Conservation (phyloP, 2,797 vertebrate species). For the Enteromius treurensis region DNA sequence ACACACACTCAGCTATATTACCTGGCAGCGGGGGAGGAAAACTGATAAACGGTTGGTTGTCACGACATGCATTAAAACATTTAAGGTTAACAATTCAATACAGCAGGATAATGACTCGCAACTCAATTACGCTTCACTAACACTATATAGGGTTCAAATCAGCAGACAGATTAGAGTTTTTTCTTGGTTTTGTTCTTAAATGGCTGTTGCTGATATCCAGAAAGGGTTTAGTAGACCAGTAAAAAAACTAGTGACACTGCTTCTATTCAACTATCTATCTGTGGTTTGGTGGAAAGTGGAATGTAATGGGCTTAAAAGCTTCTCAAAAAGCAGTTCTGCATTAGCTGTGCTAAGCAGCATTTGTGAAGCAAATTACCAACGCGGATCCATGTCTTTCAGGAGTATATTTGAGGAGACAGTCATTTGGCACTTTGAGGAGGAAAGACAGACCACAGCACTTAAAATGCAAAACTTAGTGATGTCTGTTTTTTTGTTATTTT, state of each 20-base stretch:
- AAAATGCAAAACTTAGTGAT: background rate
- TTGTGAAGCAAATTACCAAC: slow-evolving; percentile 45
- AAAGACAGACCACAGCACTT: background rate
- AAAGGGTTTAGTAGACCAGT: slow-evolving; percentile 12
- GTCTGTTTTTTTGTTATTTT: background rate
- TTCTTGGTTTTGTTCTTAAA: too few relatives aligned
- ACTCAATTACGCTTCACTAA: slow-evolving; percentile 53
- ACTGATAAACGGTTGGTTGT: slow-evolving; percentile 71
- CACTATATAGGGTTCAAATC: background rate
- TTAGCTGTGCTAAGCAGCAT: slow-evolving; percentile 53
- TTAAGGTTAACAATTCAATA: slow-evolving; percentile 69
- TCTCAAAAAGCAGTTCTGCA: slow-evolving; percentile 53
- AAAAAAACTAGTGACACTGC: slow-evolving; percentile 39
- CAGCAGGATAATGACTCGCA: slow-evolving; percentile 47
- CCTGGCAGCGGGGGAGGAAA: slow-evolving; percentile 48
- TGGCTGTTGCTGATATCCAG: background rate
- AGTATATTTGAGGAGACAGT: slow-evolving; percentile 8
- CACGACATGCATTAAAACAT: slow-evolving; percentile 67
- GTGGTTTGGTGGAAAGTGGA: slow-evolving; percentile 41
- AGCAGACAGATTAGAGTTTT: background rate
- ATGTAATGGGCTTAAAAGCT: slow-evolving; percentile 56
- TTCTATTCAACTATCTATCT: background rate
- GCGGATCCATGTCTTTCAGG: background rate
- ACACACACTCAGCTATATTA: slow-evolving; percentile 55
- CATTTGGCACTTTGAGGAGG: slow-evolving; percentile 1